Evolutionary conservation across 2,797 vertebrate genomes (phyloP), one percentile per base, ranked within the genome.

Genomic region (Alectoris magna): DNA sequence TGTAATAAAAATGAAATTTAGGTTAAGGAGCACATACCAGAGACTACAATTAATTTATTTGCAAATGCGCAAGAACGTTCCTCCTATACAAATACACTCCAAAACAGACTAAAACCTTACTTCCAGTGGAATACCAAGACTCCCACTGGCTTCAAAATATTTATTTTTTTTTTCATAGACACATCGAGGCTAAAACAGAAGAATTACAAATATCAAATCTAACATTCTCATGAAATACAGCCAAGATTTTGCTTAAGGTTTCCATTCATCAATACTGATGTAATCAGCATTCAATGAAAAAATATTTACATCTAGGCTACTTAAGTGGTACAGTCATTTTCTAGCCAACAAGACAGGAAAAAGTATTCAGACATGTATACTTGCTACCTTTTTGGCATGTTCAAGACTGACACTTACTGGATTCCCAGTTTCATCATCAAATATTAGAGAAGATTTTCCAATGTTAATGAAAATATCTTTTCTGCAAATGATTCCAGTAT

Each of bases 401-500:
- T 64, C 77, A 56, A 10, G 29, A n/a, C 7, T 6, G 6, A 77
- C 85, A 91, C 98, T 98, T 97, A 99, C 99, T 11, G 98, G 98
- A 85, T 98, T 98, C 69, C 99, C 99, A 0, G 97, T 98, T 94
- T 99, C 98, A 16, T 99, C 98, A 11, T 99, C 98, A 78, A 99
- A 99, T 11, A 98, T 95, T 43, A 99, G 74, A 76, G 98, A 94
- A 10, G 99, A 98, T 80, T 97, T 97, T 27, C 98, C 98, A 34
- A 99, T 93, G 4, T 93, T 98, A 97, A 99, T 98, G 51, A 98
- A 97, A 77, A 99, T 80, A 12, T 98, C 98, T 60, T 99, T 99
- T 94, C 98, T 98, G 97, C 99, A 99, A 98, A 98, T 98, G 44
- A 98, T 96, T 26, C 99, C 98, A 43, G 97, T 98, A 93, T 98